Evolutionary conservation across 2,888 invertebrate species (phyloP), one percentile per base, ranked within the genome.

Genomic region (Agrochola lota): DNA sequence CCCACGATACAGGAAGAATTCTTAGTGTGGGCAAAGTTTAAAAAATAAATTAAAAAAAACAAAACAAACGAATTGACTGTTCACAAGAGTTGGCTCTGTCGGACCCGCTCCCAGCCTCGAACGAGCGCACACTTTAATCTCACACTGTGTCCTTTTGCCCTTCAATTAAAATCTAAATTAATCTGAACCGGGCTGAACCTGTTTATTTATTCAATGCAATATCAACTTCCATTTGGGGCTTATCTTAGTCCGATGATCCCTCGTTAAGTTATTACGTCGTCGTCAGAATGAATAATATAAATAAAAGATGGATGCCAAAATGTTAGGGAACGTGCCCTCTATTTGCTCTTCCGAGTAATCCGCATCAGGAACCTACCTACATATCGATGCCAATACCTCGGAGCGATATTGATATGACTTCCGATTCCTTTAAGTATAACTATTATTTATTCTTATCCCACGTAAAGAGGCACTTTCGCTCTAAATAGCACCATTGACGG

Each of bases 401-500:
- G 59, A 63, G 35, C 62, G 68, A 71, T 71, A 83, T 59, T 57
- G 67, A 74, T 69, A 81, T 77, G 71, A 76, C 59, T 81, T 77
- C 72, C 68, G 74, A 72, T 71, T 71, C 80, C 76, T 80, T 80
- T 85, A 78, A 83, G 82, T 86, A 69, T 60, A 83, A 85, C 83
- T 87, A 87, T 86, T 87, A 88, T 88, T 86, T 89, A 78, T 86
- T 80, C 60, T 57, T 85, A 86, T 87, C 84, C 83, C 84, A 83
- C 74, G 85, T 88, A 90, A 88, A 84, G 86, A 87, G 88, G 87
- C 85, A 89, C 85, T 88, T 90, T 92, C 86, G 91, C 94, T 93
- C 89, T 94, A 94, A 96, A 96, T 96, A 95, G 95, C 92, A 90
- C 91, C 94, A 95, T 95, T 94, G 94, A 94, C 93, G 92, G 92